A percentile compares a stretch with the other conserved stretches of the same genome.
These are phyloP conservation scores for Cebus imitator DNA, from an alignment of 2,113 vertebrate genomes.

Conservation along the genomic window DNA sequence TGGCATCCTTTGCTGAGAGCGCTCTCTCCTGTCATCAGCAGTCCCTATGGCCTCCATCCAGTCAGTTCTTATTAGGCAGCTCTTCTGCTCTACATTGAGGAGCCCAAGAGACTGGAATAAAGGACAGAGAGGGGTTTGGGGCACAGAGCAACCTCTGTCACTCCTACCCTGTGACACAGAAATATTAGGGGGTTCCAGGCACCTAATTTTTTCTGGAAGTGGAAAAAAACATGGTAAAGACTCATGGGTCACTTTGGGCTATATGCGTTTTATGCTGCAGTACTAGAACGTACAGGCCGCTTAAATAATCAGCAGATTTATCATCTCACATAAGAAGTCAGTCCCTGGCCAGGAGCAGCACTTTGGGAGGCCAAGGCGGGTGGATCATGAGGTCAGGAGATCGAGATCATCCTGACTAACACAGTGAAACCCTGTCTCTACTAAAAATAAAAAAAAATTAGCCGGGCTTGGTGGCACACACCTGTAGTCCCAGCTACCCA, in stretches of 20 bases:
- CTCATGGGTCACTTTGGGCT: neutral
- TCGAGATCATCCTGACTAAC: too few relatives aligned
- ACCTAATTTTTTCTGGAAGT: neutral
- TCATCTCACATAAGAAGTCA: neutral
- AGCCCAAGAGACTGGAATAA: neutral
- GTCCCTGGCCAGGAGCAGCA: neutral
- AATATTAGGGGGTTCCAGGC: neutral
- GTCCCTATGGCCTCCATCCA: neutral
- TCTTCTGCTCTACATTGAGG: neutral
- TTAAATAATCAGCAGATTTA: neutral
- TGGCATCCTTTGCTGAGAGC: slow-evolving; percentile 32
- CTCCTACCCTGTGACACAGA: neutral
- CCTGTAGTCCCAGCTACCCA: too few relatives aligned
- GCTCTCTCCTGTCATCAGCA: neutral
- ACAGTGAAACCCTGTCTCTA: too few relatives aligned
- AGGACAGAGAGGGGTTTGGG: neutral
- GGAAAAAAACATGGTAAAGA: neutral
- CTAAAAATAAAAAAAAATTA: too few relatives aligned
- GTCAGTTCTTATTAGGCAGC: slow-evolving; percentile 51
- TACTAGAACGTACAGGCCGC: neutral
- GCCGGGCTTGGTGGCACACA: too few relatives aligned
- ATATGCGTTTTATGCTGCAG: neutral
- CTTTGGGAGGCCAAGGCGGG: too few relatives aligned
- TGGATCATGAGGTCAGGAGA: too few relatives aligned
- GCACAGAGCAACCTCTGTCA: neutral